Evolutionary conservation across 2,113 vertebrate genomes (phyloP).

Genomic region (Lasiurus borealis): DNA sequence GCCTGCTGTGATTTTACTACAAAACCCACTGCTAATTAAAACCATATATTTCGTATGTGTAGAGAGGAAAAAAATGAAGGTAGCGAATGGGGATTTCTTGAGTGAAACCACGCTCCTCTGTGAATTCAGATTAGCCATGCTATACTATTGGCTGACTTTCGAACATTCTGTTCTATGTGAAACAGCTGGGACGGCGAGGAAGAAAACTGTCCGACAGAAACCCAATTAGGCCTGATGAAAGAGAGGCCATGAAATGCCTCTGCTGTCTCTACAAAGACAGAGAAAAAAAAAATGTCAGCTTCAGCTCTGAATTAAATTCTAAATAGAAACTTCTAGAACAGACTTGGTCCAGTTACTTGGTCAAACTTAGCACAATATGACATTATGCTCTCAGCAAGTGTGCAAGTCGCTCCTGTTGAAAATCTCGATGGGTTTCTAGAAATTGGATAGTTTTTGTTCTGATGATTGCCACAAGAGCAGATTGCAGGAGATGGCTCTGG

Average conservation of each 20-base stretch:
- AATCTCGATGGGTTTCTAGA: constrained; percentile 70
- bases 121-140: constrained; percentile 81
- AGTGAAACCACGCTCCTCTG: constrained; percentile 76
- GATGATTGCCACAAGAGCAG: constrained; percentile 19
- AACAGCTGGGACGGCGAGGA: constrained; percentile 77
- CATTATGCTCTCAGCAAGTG: constrained; percentile 61
- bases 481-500: constrained; percentile 6
- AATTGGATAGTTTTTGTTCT: constrained; percentile 58
- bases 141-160: constrained; percentile 78
- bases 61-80: constrained; percentile 74
- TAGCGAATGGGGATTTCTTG: constrained; percentile 71
- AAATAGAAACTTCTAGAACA: constrained; percentile 68
- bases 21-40: constrained; percentile 54
- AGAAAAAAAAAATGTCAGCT: constrained; percentile 64
- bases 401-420: constrained; percentile 43
- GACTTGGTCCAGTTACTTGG: constrained; percentile 52
- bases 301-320: constrained; percentile 75
- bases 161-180: constrained; percentile 85
- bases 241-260: constrained; percentile 71
- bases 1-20: constrained; percentile 53
- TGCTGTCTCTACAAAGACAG: constrained; percentile 69
- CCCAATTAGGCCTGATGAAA: constrained; percentile 76
- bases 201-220: constrained; percentile 76
- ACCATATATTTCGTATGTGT: constrained; percentile 62
- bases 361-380: constrained; percentile 65